Evolutionary conservation across 1,140 invertebrate genomes (phyloP).

Genomic region (Thaumatotibia leucotreta): DNA sequence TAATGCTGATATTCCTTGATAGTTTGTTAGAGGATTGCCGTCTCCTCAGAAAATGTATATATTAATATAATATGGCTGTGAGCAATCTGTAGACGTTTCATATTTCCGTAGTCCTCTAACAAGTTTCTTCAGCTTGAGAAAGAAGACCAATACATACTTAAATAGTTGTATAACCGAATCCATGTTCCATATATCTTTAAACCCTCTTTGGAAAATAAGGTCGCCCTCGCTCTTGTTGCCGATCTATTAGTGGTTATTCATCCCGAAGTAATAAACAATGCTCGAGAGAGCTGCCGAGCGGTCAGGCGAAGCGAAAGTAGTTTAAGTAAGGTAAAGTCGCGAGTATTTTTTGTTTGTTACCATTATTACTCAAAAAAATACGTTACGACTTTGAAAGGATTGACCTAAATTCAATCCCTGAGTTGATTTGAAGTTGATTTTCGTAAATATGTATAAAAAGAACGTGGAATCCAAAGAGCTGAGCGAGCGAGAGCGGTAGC

Average conservation of each 20-base stretch:
- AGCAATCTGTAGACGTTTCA: background rate
- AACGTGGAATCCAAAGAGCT: background rate
- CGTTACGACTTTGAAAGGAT: constrained; percentile 14
- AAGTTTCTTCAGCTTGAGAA: background rate
- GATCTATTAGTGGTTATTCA: background rate
- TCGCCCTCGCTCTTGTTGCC: background rate
- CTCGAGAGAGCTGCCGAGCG: background rate
- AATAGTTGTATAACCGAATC: too few species aligned
- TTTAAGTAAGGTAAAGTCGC: background rate
- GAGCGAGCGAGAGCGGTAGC: background rate
- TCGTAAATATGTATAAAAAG: background rate
- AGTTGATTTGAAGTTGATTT: constrained; percentile 11
- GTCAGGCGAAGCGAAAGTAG: background rate
- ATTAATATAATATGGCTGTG: constrained; percentile 9
- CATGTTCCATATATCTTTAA: too few species aligned
- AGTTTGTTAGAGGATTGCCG: background rate
- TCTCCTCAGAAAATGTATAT: background rate
- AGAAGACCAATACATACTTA: background rate
- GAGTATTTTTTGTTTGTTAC: background rate
- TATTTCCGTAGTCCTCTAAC: background rate
- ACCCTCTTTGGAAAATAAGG: too few species aligned
- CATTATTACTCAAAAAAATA: constrained; percentile 16
- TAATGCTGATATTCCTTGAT: background rate
- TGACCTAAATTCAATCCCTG: constrained; percentile 24
- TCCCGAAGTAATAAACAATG: background rate